Evolutionary conservation across 2,113 vertebrate species (phyloP), one percentile per base, ranked within the genome.

Genomic region (Neogale vison): DNA sequence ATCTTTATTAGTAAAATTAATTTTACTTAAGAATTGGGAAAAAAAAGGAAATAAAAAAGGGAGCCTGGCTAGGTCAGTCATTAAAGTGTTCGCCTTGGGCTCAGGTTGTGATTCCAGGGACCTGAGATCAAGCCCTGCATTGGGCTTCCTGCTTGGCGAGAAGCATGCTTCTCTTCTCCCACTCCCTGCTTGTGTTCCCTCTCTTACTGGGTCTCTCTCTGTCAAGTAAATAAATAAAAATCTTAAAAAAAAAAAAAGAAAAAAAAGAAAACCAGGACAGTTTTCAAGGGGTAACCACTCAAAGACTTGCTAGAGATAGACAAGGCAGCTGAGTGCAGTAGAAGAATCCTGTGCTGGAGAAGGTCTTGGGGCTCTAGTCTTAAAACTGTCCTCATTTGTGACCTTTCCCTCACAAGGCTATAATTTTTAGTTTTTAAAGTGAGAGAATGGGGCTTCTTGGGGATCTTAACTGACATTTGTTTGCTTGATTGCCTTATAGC

Each of bases 1-100:
- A 87, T 55, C 50, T 93, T 96, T 96, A 47, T 90, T 88, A 98
- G 98, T 98, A 98, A 98, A 98, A 91, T 34, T 95, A 34, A 86
- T 86, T 97, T 95, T 96, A 74, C 57, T 94, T 95, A 96, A 0
- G 1, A 97, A 95, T 59, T 59, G 8, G 23, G 10, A 24, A 59
- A 59, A 59, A 59, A 59, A 59, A 59, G 57, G 52, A 55, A 55
- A 18, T 55, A 57, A 57, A 57, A 57, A 57, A 57, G 57, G 57
- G 21, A 7, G 57, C 20, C 57, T 57, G 7, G 20, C 20, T 57
- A 20, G 57, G 20, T 23, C 57, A 59, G 21, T 59, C 21, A 59
- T 10, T 59, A 59, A 59, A 59, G 57, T 7, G 23, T 59, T 10
- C 9, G 8, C 57, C 57, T 59, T 59, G 7, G 57, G 57, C 57